Evolutionary conservation across 2,888 invertebrate species (phyloP).

Genomic region (Rutpela maculata): DNA sequence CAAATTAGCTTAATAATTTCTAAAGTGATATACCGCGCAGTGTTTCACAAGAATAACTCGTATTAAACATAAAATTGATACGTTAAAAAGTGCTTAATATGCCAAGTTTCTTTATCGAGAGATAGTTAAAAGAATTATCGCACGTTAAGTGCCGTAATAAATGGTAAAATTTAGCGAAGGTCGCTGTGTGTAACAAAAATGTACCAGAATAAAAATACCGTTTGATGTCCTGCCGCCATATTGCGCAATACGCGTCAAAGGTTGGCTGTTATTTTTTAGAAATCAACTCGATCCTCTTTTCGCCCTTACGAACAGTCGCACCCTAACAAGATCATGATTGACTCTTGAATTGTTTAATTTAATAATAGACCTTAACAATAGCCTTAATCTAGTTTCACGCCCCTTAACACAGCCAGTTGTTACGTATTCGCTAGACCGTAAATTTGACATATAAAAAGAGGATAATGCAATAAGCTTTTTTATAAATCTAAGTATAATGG

Average conservation of each 20-base stretch:
- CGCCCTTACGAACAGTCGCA: constrained; percentile 51
- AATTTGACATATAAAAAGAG: constrained; percentile 65
- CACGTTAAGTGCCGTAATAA: constrained; percentile 4
- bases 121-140: constrained; percentile 15
- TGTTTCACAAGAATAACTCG: constrained; percentile 33
- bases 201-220: constrained; percentile 11
- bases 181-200: background rate
- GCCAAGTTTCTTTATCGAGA: constrained; percentile 24
- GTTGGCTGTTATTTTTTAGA: constrained; percentile 44
- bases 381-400: constrained; percentile 69
- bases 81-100: constrained; percentile 22
- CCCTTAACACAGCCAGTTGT: constrained; percentile 65
- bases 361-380: constrained; percentile 67
- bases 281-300: constrained; percentile 51
- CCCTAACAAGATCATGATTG: constrained; percentile 67
- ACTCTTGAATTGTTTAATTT: constrained; percentile 69
- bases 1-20: constrained; percentile 39
- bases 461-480: constrained; percentile 58
- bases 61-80: constrained; percentile 33
- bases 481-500: constrained; percentile 54
- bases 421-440: constrained; percentile 64
- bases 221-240: constrained; percentile 29
- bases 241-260: constrained; percentile 22
- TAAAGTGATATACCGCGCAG: constrained; percentile 24
- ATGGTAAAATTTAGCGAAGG: constrained; percentile 10